Conservation (phyloP, 2,113 vertebrate species). For the Mustela nigripes region DNA sequence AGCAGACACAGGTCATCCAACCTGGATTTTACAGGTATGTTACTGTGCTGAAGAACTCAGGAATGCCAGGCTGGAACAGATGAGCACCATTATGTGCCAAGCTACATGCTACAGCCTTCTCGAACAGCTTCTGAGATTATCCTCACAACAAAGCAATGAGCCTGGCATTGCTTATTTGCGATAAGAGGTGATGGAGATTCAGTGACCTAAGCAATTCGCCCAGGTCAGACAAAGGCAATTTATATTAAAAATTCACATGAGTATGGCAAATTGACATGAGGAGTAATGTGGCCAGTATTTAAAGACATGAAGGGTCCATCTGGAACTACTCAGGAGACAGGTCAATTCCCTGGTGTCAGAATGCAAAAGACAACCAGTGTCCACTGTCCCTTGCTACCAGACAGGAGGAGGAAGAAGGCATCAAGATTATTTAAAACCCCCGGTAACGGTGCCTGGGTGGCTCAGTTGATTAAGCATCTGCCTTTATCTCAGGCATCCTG, state of each 20-base stretch:
- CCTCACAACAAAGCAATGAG: neutral
- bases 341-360: neutral
- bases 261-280: neutral
- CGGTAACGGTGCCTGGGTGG: no score
- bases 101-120: neutral
- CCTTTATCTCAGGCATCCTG: no score
- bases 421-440: neutral
- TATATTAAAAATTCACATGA: neutral
- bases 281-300: neutral
- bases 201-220: neutral
- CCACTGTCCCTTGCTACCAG: neutral
- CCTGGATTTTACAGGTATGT: neutral
- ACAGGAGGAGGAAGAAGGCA: neutral
- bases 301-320: neutral
- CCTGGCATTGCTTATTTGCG: neutral
- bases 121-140: neutral
- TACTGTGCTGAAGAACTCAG: neutral
- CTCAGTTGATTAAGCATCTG: no score
- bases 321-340: neutral
- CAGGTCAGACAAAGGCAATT: neutral
- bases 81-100: neutral
- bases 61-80: neutral
- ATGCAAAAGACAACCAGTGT: neutral
- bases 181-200: constrained; percentile 9
- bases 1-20: neutral